Conservation (phyloP, 2,888 invertebrate genomes). For the Linhomoeus sp. region DNA sequence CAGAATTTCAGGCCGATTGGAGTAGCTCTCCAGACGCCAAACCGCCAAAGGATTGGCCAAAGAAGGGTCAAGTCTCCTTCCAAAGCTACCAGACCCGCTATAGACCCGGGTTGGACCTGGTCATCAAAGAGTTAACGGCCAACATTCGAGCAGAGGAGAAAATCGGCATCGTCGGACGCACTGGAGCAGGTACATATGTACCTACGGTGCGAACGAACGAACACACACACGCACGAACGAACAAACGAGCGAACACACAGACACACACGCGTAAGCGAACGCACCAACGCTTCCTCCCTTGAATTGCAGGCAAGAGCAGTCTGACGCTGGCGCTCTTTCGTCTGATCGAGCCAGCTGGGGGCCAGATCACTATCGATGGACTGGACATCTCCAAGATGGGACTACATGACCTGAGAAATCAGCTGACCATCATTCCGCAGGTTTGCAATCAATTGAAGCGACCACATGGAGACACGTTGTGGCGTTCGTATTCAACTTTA, state of each 20-base stretch:
- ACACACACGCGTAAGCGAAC: too few species aligned
- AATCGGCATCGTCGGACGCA: conserved; percentile 33
- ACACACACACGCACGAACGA: too few species aligned
- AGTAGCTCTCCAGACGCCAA: conserved; percentile 1
- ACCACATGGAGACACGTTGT: too few species aligned
- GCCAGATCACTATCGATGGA: conserved; percentile 61
- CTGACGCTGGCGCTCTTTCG: conserved; percentile 67
- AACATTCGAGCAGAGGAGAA: conserved; percentile 61
- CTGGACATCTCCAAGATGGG: conserved; percentile 57
- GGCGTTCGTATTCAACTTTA: too few species aligned
- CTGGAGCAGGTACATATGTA: conserved; percentile 27
- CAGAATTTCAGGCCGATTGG: conserved; percentile 4
- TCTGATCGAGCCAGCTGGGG: conserved; percentile 54
- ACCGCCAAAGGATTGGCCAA: conserved; percentile 22
- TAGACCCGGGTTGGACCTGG: conserved; percentile 43
- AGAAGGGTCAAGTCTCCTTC: conserved; percentile 22
- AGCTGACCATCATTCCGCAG: conserved; percentile 53
- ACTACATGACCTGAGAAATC: conserved; percentile 59
- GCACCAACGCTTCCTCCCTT: too few species aligned
- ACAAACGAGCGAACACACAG: too few species aligned
- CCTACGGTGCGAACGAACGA: too few species aligned
- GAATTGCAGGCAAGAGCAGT: conserved; percentile 57
- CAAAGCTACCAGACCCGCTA: conserved; percentile 20
- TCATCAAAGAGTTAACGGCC: too few species aligned
- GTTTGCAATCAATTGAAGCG: too few species aligned